Evolutionary conservation across 1,140 invertebrate genomes (phyloP), one percentile per base, ranked within the genome.

Genomic region (Lasaia peninsularis): DNA sequence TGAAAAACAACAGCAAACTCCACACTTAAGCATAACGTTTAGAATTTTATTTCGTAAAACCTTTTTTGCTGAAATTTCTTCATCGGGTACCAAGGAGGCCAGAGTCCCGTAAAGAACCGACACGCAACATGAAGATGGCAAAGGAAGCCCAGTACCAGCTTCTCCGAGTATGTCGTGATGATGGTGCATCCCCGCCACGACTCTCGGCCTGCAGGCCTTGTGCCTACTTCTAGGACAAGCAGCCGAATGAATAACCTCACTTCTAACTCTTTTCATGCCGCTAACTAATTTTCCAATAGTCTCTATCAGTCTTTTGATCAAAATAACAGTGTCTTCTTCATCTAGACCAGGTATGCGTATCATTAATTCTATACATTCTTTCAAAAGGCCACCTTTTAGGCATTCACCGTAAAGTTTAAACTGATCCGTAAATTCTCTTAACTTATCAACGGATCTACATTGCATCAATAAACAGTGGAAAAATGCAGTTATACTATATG

Each of bases 1-100:
- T 5, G 92, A 91, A 62, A 93, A 91, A 69, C 93, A 94, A 57
- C 93, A 94, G 67, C 93, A 94, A 0, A 91, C 91, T 4, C 93
- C 92, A 49, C 90, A 91, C 8, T 78, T 75, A 11, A 90, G 87
- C 78, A 91, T 91, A 1, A 91, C 90, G 54, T 90, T 90, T 2
- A 93, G 75, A 6, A 93, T 64, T 59, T 91, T 86, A 11, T 89
- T 69, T 34, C 90, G 76, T 2, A 93, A 61, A 14, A 89, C 85
- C 2, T 65, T 63, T 5, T 88, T 86, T 0, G 80, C 73, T 4
- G 90, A 71, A 1, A 88, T 70, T 16, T 90, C 84, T 9, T 90
- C 83, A 24, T 90, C 87, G n/a, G 77, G 81, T 1, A 92, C 68
- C 0, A 93, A 73, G 16, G 88, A 86, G 0, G 89, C 80, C 0